Conservation (phyloP, 2,888 invertebrate genomes). For the Microctonus brassicae region DNA sequence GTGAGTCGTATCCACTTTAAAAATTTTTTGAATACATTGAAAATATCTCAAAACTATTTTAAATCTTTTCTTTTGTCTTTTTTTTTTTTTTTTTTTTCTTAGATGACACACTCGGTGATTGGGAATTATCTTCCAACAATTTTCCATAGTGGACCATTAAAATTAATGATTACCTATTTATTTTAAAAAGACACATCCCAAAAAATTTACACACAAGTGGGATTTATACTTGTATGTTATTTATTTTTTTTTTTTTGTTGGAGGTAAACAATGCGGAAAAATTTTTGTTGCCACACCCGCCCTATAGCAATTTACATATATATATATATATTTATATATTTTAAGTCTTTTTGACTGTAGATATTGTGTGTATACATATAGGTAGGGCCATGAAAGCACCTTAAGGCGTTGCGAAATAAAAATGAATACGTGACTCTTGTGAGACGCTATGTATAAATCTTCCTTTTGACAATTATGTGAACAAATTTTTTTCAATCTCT, state of each 20-base stretch:
- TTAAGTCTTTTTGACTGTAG: background rate
- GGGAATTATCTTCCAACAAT: background rate
- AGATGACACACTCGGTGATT: background rate
- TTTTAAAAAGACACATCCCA: background rate
- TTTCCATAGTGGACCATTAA: background rate
- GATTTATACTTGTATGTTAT: background rate
- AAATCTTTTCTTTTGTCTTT: background rate
- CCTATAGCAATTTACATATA: background rate
- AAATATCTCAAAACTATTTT: background rate
- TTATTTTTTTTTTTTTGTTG: background rate
- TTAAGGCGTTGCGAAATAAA: too few species aligned
- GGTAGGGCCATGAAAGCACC: too few species aligned
- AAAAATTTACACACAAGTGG: background rate
- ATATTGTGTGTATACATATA: background rate
- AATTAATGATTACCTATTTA: background rate
- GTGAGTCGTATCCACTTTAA: background rate
- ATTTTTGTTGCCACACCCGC: background rate
- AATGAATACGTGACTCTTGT: too few species aligned
- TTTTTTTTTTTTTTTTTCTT: background rate
- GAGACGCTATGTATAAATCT: too few species aligned
- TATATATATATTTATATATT: background rate
- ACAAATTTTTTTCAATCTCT: too few species aligned
- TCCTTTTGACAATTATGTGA: too few species aligned
- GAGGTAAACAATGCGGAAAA: background rate
- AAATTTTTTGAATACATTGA: background rate